Conservation (phyloP, 1,140 invertebrate genomes). For the Zeugodacus cucurbitae region DNA sequence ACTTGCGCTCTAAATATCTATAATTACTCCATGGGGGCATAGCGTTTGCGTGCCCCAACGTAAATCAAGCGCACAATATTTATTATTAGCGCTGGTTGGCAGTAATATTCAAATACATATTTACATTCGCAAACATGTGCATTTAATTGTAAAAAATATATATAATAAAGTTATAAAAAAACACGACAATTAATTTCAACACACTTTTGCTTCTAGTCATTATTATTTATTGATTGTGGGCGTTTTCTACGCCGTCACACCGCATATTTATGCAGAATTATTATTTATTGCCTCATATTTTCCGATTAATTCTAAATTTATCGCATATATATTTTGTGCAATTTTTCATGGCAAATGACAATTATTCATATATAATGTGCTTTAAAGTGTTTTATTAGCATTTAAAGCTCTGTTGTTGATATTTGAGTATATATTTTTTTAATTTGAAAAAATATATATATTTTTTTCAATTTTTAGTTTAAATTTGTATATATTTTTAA, state of each 20-base stretch:
- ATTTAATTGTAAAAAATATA: not conserved
- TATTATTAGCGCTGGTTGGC: not conserved
- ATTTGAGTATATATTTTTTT: not conserved
- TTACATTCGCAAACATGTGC: not conserved
- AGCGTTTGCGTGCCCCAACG: not conserved
- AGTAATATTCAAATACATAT: too few relatives aligned
- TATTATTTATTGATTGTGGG: slow-evolving; percentile 30
- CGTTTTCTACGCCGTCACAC: not conserved
- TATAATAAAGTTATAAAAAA: too few relatives aligned
- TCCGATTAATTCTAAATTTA: not conserved
- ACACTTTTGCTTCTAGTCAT: not conserved
- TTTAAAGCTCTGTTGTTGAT: not conserved
- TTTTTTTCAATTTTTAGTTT: too few relatives aligned
- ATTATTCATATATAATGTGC: not conserved
- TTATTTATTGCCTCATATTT: slow-evolving; percentile 31
- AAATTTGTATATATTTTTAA: too few relatives aligned
- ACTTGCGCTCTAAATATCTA: slow-evolving; percentile 7
- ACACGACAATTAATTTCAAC: not conserved
- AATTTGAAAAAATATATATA: not conserved
- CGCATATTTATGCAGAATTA: not conserved
- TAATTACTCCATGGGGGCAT: not conserved
- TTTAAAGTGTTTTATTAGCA: not conserved
- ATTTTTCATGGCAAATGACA: too few relatives aligned
- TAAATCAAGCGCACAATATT: not conserved
- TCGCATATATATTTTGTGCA: not conserved